Base-by-base conservation (phyloP, 2,113 vertebrate genomes). In the Calidris pygmaea region DNA sequence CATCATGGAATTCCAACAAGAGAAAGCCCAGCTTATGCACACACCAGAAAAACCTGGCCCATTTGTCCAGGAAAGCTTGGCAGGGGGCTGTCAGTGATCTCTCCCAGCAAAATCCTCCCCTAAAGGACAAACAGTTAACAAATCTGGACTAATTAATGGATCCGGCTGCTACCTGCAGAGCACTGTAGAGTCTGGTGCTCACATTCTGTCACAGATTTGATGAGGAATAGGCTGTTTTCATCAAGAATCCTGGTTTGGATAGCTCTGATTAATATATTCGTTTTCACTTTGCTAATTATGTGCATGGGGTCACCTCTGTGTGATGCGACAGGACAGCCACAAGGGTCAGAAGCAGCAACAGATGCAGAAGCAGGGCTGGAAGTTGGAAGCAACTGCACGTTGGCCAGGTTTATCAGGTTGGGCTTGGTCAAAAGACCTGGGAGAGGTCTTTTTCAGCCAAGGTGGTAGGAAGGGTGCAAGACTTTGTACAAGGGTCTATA, bases 1-100 rank as follows among this genome's bases (percentile, higher is more conserved):
- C 26, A 27, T 70, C 41, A 83, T 77, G 89, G 92, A 97, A 96
- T 94, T 96, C 92, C 94, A 97, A 85, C 81, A 95, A 85, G 95
- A 89, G 91, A 90, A 96, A 96, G 92, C 18, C 50, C 96, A 94
- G 86, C n/a, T 92, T 74, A 71, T 93, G 92, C 84, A 89, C 90
- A 92, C 62, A 79, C 62, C 84, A 95, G 89, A 79, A 89, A 82
- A 95, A 62, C 45, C 45, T 76, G 81, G 41, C 37, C 37, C 23
- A 14, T 24, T 85, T 82, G 29, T 48, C 4, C 4, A 76, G 37
- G 41, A 85, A 23, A 92, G 32, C 70, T 13, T 50, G 37, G 45
- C 10, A 22, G 7, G 15, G 16, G 19, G 8, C 16, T 75, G 58
- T 39, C 29, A 22, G 45, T 6, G 7, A 85, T 75, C 34, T 85